Evolutionary conservation across 2,797 vertebrate genomes (phyloP).

Genomic region (Denticeps clupeoides): DNA sequence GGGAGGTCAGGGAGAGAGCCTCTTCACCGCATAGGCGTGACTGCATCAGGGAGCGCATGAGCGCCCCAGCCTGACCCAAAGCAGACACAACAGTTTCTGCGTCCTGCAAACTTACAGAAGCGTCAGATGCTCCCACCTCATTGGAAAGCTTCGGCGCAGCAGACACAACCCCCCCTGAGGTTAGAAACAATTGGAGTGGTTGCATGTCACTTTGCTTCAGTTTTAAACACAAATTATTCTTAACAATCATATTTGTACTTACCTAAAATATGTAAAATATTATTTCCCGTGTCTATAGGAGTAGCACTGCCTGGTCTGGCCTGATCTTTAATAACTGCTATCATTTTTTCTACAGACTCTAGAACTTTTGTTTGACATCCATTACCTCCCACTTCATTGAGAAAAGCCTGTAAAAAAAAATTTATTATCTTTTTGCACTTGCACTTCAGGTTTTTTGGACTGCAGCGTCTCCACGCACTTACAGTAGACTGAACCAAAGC

Average conservation of each 20-base stretch:
- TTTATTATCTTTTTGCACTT: too few species aligned
- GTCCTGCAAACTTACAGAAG: too few species aligned
- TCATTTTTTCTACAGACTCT: slow-evolving; percentile 53
- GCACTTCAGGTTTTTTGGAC: too few species aligned
- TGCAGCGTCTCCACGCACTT: too few species aligned
- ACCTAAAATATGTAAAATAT: slow-evolving; percentile 53
- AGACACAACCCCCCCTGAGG: slow-evolving; percentile 51
- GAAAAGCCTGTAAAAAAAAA: slow-evolving; percentile 43
- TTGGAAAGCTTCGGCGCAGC: slow-evolving; percentile 33
- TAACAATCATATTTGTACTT: too few species aligned
- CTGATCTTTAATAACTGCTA: slow-evolving; percentile 47
- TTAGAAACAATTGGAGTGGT: too few species aligned
- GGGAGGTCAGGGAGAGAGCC: slow-evolving; percentile 39
- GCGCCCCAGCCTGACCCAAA: slow-evolving; percentile 38
- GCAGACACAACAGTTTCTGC: slow-evolving; percentile 34
- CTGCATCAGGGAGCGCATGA: slow-evolving; percentile 49
- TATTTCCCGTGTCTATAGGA: slow-evolving; percentile 42
- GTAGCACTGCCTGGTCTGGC: slow-evolving; percentile 31
- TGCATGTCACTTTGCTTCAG: too few species aligned
- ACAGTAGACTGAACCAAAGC: slow-evolving; percentile 56
- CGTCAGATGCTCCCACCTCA: too few species aligned
- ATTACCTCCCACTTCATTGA: slow-evolving; percentile 39
- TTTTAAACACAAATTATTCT: too few species aligned
- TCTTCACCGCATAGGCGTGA: slow-evolving; percentile 36
- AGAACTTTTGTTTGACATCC: slow-evolving; percentile 43